Percentiles rank a stretch among this genome's conserved stretches.
phyloP scores from a whole-genome alignment of 2,113 vertebrate genomes.

The Macaca fascicularis region DNA sequence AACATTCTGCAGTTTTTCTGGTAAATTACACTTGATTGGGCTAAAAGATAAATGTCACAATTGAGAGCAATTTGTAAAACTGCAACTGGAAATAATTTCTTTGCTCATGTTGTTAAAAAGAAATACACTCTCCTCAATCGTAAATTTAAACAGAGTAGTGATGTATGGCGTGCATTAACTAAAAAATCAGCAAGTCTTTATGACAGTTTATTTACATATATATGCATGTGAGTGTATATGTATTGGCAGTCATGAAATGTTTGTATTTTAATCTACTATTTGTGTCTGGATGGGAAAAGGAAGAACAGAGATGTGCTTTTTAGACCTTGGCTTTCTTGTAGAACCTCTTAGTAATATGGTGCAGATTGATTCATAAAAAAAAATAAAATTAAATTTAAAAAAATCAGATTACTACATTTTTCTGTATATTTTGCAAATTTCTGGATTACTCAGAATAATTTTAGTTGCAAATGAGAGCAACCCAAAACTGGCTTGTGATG shows the following conservation, averaged over 20 bases:
- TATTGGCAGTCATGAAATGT: neutral
- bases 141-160: conserved; percentile 52
- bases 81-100: conserved; percentile 77
- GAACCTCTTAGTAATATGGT: neutral
- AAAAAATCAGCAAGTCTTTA: neutral
- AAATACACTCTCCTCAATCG: conserved; percentile 58
- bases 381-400: neutral
- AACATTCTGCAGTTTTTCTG: conserved; percentile 60
- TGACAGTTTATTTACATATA: neutral
- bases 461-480: conserved; percentile 16
- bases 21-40: conserved; percentile 75
- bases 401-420: neutral
- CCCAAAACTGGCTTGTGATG: neutral
- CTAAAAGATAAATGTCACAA: conserved; percentile 73
- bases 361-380: neutral
- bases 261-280: conserved; percentile 48
- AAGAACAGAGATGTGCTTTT: neutral
- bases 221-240: neutral
- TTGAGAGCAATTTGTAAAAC: conserved; percentile 77
- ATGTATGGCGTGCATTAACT: neutral
- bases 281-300: neutral
- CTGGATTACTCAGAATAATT: conserved; percentile 4
- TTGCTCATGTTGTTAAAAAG: conserved; percentile 57
- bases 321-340: neutral
- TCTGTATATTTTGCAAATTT: neutral